Base-by-base conservation (phyloP, 2,113 vertebrate genomes). In the Halcyon malimbica region DNA sequence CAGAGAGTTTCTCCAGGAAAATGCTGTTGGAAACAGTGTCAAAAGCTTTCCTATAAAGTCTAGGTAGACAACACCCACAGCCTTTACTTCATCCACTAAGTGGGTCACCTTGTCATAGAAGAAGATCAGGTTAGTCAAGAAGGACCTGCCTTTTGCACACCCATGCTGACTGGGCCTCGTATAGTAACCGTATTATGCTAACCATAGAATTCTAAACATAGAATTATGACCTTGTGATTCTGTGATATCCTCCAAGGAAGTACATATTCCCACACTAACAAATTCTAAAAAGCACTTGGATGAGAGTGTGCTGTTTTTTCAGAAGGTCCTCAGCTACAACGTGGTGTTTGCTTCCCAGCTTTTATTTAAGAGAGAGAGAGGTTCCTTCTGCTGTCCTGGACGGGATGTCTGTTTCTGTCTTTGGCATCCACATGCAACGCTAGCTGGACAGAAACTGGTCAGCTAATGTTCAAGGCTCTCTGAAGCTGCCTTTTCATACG, bases 401-500 rank as follows among this genome's bases (percentile, higher is more conserved):
- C 59, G 69, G 37, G 44, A 57, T n/a, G 23, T 46, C 63, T 80
- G n/a, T 33, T 82, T 63, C 54, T 69, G 75, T 17, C 83, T 87
- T 81, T 60, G 76, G 28, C 46, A 48, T 31, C 41, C 42, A 31
- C 35, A 10, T 20, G 16, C 26, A 68, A 33, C 41, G 71, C 21
- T 14, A 26, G 26, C 33, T 89, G 18, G n/a, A 62, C 25, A 51
- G 50, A 28, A 89, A 67, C 15, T 16, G 53, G 13, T 62, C 91
- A 90, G 37, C 21, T 77, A 44, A 42, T 21, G 11, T 44, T 83
- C 71, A 89, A 83, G 29, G 16, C 41, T 79, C 46, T 89, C 94
- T 83, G 74, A 87, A 85, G 41, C 21, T 89, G 83, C 50, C 74
- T 96, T 96, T 97, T 94, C 76, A 83, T 42, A 35, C 10, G 7